phyloP scores from a whole-genome alignment of 1,140 invertebrate species.

The Rhagoletis zephyria region DNA sequence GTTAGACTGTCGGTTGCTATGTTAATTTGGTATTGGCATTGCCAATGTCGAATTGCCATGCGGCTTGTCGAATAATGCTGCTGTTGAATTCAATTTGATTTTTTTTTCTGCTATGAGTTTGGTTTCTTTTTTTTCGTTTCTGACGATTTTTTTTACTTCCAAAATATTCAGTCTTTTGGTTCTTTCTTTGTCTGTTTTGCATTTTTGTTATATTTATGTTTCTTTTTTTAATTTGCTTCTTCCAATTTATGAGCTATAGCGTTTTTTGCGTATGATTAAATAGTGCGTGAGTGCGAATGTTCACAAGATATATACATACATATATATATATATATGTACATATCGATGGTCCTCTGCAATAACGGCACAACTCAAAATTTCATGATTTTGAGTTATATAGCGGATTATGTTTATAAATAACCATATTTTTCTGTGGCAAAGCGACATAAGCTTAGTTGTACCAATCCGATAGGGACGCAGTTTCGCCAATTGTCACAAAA shows the following conservation, averaged over 20 bases:
- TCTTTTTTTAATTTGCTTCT: neutral
- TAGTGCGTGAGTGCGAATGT: neutral
- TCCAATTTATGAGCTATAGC: neutral
- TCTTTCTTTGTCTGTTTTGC: neutral
- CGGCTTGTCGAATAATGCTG: neutral
- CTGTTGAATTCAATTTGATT: neutral
- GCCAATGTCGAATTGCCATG: neutral
- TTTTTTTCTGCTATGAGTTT: neutral
- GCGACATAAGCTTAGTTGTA: too few species aligned
- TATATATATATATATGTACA: neutral
- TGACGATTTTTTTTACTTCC: neutral
- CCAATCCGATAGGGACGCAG: too few species aligned
- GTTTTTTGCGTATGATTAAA: neutral
- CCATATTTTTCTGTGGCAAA: too few species aligned
- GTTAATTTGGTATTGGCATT: conserved; percentile 10
- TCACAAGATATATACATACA: neutral
- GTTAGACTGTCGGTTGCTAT: neutral
- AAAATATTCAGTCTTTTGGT: conserved; percentile 12
- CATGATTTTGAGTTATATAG: too few species aligned
- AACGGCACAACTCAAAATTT: too few species aligned
- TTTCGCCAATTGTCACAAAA: too few species aligned
- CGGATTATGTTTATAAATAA: too few species aligned
- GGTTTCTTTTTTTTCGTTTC: conserved; percentile 7
- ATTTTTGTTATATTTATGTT: neutral
- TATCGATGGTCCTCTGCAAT: neutral